Conservation (phyloP, 1,140 invertebrate species). For the Drosophila saltans region DNA sequence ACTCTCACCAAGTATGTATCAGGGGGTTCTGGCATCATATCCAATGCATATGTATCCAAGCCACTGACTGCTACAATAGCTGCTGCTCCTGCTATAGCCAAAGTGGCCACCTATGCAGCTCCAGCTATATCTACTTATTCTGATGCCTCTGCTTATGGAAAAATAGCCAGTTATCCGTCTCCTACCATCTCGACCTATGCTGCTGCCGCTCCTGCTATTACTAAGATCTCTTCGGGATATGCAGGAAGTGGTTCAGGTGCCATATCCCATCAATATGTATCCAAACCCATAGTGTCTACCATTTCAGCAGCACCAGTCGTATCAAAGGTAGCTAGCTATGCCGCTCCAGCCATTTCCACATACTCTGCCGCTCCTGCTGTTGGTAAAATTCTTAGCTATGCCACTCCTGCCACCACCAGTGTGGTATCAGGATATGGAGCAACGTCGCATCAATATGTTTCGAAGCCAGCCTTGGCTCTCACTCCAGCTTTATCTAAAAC, state of each 20-base stretch:
- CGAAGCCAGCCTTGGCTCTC: constrained; percentile 43
- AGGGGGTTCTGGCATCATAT: constrained; percentile 37
- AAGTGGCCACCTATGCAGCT: constrained; percentile 37
- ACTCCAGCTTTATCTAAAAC: constrained; percentile 29
- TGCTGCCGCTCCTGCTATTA: constrained; percentile 16
- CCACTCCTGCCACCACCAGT: constrained; percentile 32
- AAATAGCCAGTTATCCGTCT: constrained; percentile 46
- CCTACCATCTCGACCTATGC: constrained; percentile 5
- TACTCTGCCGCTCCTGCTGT: constrained; percentile 53
- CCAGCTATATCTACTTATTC: constrained; percentile 31
- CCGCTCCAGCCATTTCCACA: constrained; percentile 45
- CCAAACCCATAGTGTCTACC: constrained; percentile 30
- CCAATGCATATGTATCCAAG: constrained; percentile 51
- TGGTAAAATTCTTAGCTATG: constrained; percentile 46
- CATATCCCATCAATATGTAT: constrained; percentile 58
- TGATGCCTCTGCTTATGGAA: constrained; percentile 11
- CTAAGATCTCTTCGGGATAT: constrained; percentile 38
- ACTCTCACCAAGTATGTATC: neutral
- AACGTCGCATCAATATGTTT: constrained; percentile 67
- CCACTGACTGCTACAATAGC: constrained; percentile 26
- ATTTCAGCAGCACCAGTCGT: constrained; percentile 36
- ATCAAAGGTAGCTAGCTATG: constrained; percentile 46
- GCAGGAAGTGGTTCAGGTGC: constrained; percentile 24
- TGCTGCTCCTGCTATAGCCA: constrained; percentile 39
- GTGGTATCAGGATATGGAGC: constrained; percentile 40